These are phyloP conservation scores for Pachyuromys duprasi DNA, from an alignment of 2,797 vertebrate species.

Conservation along the genomic window DNA sequence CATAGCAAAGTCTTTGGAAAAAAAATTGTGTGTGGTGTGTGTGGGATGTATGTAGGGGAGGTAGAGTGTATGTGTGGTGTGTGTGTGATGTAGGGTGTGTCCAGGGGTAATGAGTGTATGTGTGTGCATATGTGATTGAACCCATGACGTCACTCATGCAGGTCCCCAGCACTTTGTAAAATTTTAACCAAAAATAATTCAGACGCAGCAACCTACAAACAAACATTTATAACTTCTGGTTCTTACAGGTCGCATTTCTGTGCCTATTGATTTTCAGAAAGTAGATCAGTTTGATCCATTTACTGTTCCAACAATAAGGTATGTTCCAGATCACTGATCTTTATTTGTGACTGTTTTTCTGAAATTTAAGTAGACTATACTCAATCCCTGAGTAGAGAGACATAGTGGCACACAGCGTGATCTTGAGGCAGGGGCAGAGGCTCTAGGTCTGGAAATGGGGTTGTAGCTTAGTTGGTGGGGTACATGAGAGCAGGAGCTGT, in stretches of 20 bases:
- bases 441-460: neutral
- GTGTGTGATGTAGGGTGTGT: too few relatives aligned
- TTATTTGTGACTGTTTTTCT: conserved; percentile 44
- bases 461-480: neutral
- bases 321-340: conserved; percentile 24
- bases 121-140: neutral
- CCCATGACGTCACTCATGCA: neutral
- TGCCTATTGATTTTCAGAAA: conserved; percentile 94
- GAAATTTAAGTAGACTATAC: conserved; percentile 33
- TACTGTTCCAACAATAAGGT: conserved; percentile 96
- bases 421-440: neutral
- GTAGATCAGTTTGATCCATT: conserved; percentile 95
- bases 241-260: conserved; percentile 93
- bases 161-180: neutral
- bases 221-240: conserved; percentile 63
- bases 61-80: too few relatives aligned
- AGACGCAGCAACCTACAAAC: neutral
- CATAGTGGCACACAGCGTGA: neutral
- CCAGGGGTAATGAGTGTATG: neutral
- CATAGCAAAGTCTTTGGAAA: neutral
- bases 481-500: neutral
- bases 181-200: conserved; percentile 49
- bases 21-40: neutral
- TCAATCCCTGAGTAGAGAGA: conserved; percentile 9
- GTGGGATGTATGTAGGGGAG: too few relatives aligned